A percentile compares a stretch with the other conserved stretches of the same genome.
Conservation (phyloP, 2,113 vertebrate genomes). For the Acrocephalus arundinaceus region DNA sequence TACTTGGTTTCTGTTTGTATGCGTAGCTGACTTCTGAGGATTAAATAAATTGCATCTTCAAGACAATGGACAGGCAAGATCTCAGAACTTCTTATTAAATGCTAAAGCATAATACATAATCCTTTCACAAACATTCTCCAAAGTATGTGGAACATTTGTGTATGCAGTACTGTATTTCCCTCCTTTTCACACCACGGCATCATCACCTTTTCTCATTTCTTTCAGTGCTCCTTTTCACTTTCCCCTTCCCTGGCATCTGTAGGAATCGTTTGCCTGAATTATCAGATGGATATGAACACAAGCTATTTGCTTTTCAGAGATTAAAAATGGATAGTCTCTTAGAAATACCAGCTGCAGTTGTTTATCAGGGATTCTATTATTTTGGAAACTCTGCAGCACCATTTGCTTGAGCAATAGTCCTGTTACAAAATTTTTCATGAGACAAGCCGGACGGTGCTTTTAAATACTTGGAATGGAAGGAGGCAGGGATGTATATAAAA, state of each 20-base stretch:
- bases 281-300: not conserved
- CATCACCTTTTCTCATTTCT: not conserved
- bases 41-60: not conserved
- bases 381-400: not conserved
- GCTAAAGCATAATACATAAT: not conserved
- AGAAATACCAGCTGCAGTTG: constrained; percentile 2
- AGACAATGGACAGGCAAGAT: not conserved
- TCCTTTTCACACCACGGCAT: not conserved
- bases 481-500: not conserved
- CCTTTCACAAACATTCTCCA: not conserved
- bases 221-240: not conserved
- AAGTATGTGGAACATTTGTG: not conserved
- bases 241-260: not conserved
- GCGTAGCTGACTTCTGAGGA: not conserved
- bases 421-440: not conserved
- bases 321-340: not conserved
- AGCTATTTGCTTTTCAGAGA: not conserved
- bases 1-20: not conserved
- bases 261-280: not conserved
- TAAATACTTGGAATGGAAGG: not conserved
- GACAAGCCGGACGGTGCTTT: not conserved
- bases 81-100: not conserved
- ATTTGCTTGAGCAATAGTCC: not conserved
- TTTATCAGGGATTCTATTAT: not conserved
- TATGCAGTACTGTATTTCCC: not conserved